phyloP scores from a whole-genome alignment of 2,113 vertebrate species.

The Nettapus auritus region DNA sequence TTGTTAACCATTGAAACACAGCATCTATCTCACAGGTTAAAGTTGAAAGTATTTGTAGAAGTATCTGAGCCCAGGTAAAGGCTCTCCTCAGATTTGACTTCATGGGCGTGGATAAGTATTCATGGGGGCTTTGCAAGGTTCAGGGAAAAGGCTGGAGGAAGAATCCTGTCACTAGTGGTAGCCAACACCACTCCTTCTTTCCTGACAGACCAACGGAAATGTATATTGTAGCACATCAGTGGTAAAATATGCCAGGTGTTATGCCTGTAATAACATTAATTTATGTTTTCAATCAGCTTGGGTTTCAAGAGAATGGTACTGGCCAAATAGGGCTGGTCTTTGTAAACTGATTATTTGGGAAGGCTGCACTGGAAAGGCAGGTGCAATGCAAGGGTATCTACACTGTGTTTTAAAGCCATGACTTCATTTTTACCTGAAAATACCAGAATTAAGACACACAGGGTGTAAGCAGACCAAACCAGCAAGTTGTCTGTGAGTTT shows the following conservation, averaged over 20 bases:
- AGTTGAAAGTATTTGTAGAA: neutral
- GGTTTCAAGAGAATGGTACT: neutral
- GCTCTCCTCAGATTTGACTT: neutral
- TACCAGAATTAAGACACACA: neutral
- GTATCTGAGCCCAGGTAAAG: accelerated
- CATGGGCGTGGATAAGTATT: neutral
- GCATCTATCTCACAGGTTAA: neutral
- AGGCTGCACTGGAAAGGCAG: neutral
- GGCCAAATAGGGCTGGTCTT: neutral
- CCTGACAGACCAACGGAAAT: neutral
- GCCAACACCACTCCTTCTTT: neutral
- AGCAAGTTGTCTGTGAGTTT: neutral
- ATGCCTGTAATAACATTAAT: slow-evolving; percentile 6
- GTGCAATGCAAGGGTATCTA: neutral
- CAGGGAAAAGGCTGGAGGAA: neutral
- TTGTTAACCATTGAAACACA: neutral
- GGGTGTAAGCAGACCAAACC: neutral
- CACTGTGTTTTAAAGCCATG: neutral
- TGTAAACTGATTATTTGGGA: neutral
- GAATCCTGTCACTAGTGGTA: neutral
- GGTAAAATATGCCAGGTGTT: slow-evolving; percentile 15
- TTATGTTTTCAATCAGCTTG: slow-evolving; percentile 15
- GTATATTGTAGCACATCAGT: neutral
- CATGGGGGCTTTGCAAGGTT: neutral
- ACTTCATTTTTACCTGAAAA: neutral